phyloP scores from a whole-genome alignment of 2,888 invertebrate species.

The Hyles lineata region DNA sequence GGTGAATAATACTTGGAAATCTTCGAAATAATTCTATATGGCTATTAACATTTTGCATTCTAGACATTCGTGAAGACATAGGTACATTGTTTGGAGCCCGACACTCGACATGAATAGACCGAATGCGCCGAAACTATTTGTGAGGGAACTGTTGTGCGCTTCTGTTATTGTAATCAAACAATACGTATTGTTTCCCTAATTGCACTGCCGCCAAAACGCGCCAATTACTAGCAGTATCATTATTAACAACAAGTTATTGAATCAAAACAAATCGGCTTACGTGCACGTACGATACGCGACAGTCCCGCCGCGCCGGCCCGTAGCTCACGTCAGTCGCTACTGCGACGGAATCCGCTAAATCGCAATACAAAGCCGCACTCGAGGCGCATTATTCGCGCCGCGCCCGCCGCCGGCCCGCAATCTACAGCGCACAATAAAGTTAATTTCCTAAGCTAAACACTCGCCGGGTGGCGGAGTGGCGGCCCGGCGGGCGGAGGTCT shows the following conservation, averaged over 20 bases:
- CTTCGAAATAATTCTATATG: too few relatives aligned
- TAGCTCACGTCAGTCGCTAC: not conserved
- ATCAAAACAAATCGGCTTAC: slow-evolving; percentile 12
- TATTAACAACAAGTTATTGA: slow-evolving; percentile 4
- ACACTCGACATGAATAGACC: too few relatives aligned
- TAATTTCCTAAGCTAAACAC: slow-evolving; percentile 70
- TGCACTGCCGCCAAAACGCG: not conserved
- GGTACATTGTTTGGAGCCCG: too few relatives aligned
- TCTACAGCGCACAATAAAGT: slow-evolving; percentile 66
- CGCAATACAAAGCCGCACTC: slow-evolving; percentile 42
- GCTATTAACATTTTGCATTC: too few relatives aligned
- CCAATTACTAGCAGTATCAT: not conserved
- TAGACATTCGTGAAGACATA: too few relatives aligned
- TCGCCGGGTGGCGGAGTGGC: slow-evolving; percentile 32
- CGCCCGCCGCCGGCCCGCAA: slow-evolving; percentile 46
- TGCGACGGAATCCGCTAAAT: slow-evolving; percentile 39
- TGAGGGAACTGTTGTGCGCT: too few relatives aligned
- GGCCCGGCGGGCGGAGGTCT: slow-evolving; percentile 26
- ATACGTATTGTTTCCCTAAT: not conserved
- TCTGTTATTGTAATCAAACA: too few relatives aligned
- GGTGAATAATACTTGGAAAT: too few relatives aligned
- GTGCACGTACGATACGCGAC: not conserved
- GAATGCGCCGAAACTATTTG: too few relatives aligned
- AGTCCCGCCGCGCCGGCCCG: not conserved
- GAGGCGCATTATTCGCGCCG: slow-evolving; percentile 37